These are phyloP conservation scores for Paelopatides confundens DNA, from an alignment of 53 echinoderm and acorn worm species.

Conservation along the genomic window DNA sequence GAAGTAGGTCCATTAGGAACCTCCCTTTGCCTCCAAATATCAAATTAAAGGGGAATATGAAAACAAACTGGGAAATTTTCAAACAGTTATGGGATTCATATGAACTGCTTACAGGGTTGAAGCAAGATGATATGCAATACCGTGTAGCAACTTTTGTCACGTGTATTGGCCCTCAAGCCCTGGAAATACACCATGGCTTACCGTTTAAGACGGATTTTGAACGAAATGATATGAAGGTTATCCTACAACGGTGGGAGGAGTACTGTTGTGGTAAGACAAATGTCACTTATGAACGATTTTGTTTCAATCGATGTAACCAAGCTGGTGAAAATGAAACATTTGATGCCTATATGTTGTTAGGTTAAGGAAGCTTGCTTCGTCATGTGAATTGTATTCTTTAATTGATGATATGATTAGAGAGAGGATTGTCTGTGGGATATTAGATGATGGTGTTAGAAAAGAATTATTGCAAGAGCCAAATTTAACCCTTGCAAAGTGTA, in stretches of 20 bases:
- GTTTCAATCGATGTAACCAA: slow-evolving; percentile 64
- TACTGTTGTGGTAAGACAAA: slow-evolving; percentile 55
- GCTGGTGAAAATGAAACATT: no score
- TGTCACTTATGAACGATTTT: slow-evolving; percentile 66
- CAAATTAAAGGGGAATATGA: no score
- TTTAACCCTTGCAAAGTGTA: no score
- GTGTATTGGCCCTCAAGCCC: slow-evolving; percentile 59
- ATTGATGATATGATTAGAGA: no score
- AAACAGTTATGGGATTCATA: slow-evolving; percentile 66
- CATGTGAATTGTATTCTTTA: no score
- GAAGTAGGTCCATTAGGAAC: not conserved
- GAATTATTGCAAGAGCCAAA: no score
- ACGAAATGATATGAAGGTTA: slow-evolving; percentile 28
- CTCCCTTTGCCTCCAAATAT: no score
- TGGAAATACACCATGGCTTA: slow-evolving; percentile 64
- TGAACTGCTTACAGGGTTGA: slow-evolving; percentile 61
- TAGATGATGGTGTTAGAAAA: no score
- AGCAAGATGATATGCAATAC: slow-evolving; percentile 25
- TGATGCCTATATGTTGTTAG: no score
- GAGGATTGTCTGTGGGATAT: no score
- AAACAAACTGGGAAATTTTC: slow-evolving; percentile 62
- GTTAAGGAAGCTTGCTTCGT: no score
- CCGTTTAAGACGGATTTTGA: slow-evolving; percentile 62
- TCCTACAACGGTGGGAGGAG: slow-evolving; percentile 57
- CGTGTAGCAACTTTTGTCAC: slow-evolving; percentile 68